Evolutionary conservation across 2,797 vertebrate species (phyloP).

Genomic region (Falco biarmicus): DNA sequence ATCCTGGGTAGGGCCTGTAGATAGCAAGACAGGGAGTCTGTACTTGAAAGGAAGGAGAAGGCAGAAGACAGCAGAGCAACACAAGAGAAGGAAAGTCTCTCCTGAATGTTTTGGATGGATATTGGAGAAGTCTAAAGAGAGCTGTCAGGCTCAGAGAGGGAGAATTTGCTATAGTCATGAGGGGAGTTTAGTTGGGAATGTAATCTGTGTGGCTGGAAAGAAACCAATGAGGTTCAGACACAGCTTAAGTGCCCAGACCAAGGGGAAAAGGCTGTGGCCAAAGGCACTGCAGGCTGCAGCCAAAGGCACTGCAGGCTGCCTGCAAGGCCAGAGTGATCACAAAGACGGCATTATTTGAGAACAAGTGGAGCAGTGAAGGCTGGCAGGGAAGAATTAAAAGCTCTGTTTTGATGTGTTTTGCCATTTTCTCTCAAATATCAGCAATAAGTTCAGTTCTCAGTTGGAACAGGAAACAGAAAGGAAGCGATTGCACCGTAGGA

Average conservation of each 20-base stretch:
- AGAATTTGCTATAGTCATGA: neutral
- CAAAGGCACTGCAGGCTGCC: neutral
- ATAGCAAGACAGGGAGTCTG: neutral
- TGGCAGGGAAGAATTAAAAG: neutral
- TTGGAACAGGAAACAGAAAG: neutral
- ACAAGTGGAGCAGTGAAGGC: neutral
- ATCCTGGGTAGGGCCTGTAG: neutral
- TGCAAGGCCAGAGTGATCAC: neutral
- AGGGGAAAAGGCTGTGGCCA: neutral
- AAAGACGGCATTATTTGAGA: neutral
- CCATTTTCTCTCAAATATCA: neutral
- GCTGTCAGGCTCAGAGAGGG: neutral
- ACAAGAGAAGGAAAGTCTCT: neutral
- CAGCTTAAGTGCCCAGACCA: neutral
- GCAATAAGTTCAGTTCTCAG: neutral
- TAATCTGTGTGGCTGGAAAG: neutral
- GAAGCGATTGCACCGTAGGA: fast-evolving
- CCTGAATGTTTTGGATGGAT: neutral
- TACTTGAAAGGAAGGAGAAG: neutral
- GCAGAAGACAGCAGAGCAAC: neutral
- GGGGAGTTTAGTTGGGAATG: neutral
- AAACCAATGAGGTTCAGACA: neutral
- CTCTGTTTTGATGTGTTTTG: neutral
- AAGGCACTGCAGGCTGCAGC: neutral
- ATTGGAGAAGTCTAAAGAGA: neutral